Evolutionary conservation across 2,113 vertebrate genomes (phyloP), one percentile per base, ranked within the genome.

Genomic region (Osmerus mordax): DNA sequence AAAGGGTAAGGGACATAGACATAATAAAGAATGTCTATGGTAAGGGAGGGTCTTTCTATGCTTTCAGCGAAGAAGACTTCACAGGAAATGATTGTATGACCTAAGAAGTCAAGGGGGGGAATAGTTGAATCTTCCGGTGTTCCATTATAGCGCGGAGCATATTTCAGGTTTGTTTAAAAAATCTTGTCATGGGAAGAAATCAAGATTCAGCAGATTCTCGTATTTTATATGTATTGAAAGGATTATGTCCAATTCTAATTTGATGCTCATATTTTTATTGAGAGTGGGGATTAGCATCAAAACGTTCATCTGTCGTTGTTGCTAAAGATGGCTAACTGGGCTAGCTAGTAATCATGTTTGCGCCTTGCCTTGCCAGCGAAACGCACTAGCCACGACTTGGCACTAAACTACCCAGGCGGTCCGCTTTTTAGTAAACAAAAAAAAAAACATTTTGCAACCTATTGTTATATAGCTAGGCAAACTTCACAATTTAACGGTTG

Each of bases 121-220:
- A 9, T 62, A 21, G 23, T 73, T 54, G 3, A 67, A 36, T 81
- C 73, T 88, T 89, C 85, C 87, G 86, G 89, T 87, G 77, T 76
- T 81, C 67, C 77, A 82, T 65, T 81, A 83, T 73, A 85, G 87
- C 84, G 88, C 87, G 87, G 87, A 82, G 73, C 81, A 58, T 78
- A 77, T 65, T 87, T 86, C 90, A 91, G 92, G 92, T 93, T 79
- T 71, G 92, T 90, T 29, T 41, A 28, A 63, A 65, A 3, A 58
- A 54, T 11, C 0, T 63, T 67, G 65, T 52, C 21, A 15, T 13
- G 2, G 8, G 51, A 23, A 32, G 7, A 41, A 23, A 23, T 41
- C n/a, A 7, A 52, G 69, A 18, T 25, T 63, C 75, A 78, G 77
- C 73, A 71, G 66, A 6, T 54, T n/a, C 55, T 15, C 54, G 6